phyloP scores from a whole-genome alignment of 1,140 invertebrate genomes.

The Ceratosolen solmsi region DNA sequence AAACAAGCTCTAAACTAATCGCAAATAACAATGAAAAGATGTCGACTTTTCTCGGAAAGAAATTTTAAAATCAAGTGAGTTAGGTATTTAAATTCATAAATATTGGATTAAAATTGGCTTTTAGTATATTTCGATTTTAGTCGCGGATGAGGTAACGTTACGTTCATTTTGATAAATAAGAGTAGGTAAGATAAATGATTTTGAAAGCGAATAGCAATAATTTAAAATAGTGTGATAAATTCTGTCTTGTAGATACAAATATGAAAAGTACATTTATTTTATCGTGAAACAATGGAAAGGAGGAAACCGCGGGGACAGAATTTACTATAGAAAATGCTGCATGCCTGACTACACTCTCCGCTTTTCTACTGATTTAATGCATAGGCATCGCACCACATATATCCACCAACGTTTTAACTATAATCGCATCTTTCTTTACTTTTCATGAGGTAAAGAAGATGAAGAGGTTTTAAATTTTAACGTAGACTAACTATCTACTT shows the following conservation, averaged over 20 bases:
- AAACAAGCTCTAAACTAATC: neutral
- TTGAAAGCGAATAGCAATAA: neutral
- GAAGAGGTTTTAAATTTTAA: neutral
- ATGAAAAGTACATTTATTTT: conserved; percentile 5
- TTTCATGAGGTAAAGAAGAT: neutral
- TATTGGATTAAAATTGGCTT: neutral
- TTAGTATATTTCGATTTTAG: neutral
- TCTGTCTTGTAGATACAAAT: too few relatives aligned
- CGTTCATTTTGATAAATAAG: neutral
- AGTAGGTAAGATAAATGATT: neutral
- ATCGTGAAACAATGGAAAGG: neutral
- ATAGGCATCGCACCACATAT: neutral
- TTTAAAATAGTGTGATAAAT: too few relatives aligned
- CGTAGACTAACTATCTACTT: neutral
- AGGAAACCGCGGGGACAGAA: neutral
- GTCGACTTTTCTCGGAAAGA: neutral
- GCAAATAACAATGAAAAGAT: neutral
- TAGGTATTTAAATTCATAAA: neutral
- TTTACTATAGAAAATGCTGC: neutral
- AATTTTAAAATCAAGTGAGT: neutral
- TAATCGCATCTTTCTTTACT: neutral
- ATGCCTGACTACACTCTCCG: neutral
- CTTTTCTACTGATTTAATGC: conserved; percentile 5
- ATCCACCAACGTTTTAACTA: neutral
- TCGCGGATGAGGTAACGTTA: neutral